These are phyloP conservation scores for Hirundichthys speculiger DNA, from an alignment of 2,113 vertebrate species.

Conservation along the genomic window DNA sequence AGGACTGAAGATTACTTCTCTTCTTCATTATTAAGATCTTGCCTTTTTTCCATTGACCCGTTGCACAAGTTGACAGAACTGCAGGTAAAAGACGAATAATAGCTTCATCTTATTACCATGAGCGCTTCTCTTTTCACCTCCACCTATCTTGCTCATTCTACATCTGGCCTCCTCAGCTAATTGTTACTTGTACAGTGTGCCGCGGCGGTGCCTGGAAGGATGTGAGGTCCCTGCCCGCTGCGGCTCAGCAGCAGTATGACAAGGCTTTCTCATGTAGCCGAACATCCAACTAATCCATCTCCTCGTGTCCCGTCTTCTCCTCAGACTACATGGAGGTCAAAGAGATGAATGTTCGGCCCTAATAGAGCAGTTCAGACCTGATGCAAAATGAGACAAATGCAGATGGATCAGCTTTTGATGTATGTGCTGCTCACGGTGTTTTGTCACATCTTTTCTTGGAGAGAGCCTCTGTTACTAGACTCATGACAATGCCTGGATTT, in stretches of 20 bases:
- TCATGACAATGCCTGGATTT: constrained; percentile 51
- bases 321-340: constrained; percentile 33
- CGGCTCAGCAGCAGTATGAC: constrained; percentile 40
- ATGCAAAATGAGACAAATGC: constrained; percentile 62
- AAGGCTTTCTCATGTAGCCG: constrained; percentile 40
- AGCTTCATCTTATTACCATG: constrained; percentile 50
- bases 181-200: constrained; percentile 32
- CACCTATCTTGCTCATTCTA: constrained; percentile 25
- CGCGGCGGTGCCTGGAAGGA: constrained; percentile 25
- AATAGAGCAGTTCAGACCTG: constrained; percentile 33
- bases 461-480: constrained; percentile 40
- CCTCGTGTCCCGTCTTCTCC: constrained; percentile 36
- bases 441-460: constrained; percentile 26
- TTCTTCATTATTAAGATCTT: constrained; percentile 6
- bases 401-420: constrained; percentile 39
- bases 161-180: constrained; percentile 53
- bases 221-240: constrained; percentile 36
- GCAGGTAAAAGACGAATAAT: constrained; percentile 47
- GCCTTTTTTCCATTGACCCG: constrained; percentile 14
- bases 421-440: constrained; percentile 31
- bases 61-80: constrained; percentile 14
- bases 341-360: constrained; percentile 29
- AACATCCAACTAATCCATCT: constrained; percentile 60
- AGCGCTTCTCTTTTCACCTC: constrained; percentile 49
- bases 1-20: neutral